These are phyloP conservation scores for Isoperla grammatica DNA, from an alignment of 2,888 invertebrate species.

Conservation along the genomic window DNA sequence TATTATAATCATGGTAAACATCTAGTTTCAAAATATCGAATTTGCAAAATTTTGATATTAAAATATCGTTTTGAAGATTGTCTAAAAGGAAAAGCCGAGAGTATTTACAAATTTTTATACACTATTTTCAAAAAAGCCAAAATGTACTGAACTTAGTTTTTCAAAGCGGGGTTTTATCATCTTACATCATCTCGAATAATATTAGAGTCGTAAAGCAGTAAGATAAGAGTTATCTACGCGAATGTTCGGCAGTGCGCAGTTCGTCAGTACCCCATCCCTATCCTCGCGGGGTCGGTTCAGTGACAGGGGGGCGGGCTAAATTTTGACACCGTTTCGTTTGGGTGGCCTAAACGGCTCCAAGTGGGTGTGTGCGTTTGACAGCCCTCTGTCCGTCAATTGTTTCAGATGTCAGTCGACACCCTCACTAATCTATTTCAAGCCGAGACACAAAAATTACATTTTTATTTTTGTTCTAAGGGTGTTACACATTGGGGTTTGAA, in stretches of 20 bases:
- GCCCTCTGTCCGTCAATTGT: conserved; percentile 11
- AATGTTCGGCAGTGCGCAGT: not conserved
- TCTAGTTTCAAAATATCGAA: too few species aligned
- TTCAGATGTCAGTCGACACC: conserved; percentile 3
- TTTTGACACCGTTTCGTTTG: conserved; percentile 13
- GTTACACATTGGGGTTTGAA: conserved; percentile 6
- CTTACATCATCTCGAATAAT: too few species aligned
- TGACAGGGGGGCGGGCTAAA: conserved; percentile 13
- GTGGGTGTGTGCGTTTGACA: conserved; percentile 11
- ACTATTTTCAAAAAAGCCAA: too few species aligned
- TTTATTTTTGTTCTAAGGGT: conserved; percentile 11
- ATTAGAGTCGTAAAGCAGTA: too few species aligned
- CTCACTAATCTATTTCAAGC: conserved; percentile 10
- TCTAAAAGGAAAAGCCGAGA: too few species aligned
- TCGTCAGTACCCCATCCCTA: not conserved
- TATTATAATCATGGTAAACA: too few species aligned
- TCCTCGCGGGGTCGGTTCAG: not conserved
- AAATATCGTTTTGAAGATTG: too few species aligned
- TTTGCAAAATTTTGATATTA: too few species aligned
- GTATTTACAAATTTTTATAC: too few species aligned
- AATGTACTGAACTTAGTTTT: too few species aligned
- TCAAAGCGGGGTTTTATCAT: too few species aligned
- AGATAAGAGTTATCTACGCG: too few species aligned
- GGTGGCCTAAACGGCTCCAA: conserved; percentile 1
- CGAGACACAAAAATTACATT: conserved; percentile 14